Conservation (phyloP, 1,140 invertebrate genomes). For the Sipha flava region DNA sequence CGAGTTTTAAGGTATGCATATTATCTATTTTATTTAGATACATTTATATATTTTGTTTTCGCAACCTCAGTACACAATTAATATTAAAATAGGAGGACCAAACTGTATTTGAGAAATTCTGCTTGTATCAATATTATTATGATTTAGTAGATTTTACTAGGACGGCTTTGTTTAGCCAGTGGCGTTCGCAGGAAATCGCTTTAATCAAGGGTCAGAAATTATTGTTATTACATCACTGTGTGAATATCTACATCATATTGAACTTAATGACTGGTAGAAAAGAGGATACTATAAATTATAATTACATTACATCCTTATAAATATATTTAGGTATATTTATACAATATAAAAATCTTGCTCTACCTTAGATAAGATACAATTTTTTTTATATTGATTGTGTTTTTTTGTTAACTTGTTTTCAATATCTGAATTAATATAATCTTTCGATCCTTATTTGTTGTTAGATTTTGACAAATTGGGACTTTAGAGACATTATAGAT, state of each 20-base stretch:
- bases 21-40: conserved; percentile 30
- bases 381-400: background rate
- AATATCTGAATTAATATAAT: background rate
- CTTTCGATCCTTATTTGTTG: background rate
- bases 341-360: background rate
- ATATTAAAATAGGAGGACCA: conserved; percentile 30
- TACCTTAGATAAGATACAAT: background rate
- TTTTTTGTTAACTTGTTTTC: background rate
- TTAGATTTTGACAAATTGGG: conserved; percentile 3
- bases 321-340: conserved; percentile 3
- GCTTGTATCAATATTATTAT: conserved; percentile 27
- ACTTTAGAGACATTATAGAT: conserved; percentile 1
- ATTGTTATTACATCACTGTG: background rate
- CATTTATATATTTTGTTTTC: conserved; percentile 29
- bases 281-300: background rate
- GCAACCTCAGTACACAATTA: conserved; percentile 30
- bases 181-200: conserved; percentile 19
- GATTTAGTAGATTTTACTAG: conserved; percentile 17
- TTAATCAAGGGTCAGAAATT: background rate
- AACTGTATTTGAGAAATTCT: conserved; percentile 30
- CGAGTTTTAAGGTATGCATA: conserved; percentile 68
- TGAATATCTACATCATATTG: background rate
- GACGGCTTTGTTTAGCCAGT: conserved; percentile 22
- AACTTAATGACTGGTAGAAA: conserved; percentile 4
- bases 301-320: background rate